These are phyloP conservation scores for Pseudonaja textilis DNA, from an alignment of 2,113 vertebrate species.

Conservation along the genomic window DNA sequence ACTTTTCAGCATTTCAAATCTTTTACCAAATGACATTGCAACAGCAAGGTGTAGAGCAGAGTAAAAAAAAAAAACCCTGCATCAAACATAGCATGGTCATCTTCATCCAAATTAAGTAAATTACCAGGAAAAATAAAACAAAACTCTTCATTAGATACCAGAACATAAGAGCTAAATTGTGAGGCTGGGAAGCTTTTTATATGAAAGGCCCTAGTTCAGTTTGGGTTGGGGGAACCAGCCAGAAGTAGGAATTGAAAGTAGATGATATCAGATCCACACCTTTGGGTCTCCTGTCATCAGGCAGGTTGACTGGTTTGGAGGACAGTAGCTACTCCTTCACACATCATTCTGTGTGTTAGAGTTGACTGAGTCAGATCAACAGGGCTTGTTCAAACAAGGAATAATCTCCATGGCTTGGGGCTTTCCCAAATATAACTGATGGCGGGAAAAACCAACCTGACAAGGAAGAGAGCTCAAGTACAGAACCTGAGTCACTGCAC, in stretches of 20 bases:
- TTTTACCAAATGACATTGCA: neutral
- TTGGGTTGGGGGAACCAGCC: neutral
- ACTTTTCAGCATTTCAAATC: neutral
- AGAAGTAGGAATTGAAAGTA: neutral
- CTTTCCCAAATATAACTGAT: neutral
- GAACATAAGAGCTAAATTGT: neutral
- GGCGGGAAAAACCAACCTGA: neutral
- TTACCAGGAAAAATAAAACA: neutral
- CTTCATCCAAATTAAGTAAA: neutral
- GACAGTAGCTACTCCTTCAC: neutral
- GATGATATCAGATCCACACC: neutral
- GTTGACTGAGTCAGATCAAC: neutral
- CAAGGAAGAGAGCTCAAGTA: neutral
- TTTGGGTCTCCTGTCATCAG: neutral
- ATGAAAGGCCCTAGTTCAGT: neutral
- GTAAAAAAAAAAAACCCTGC: neutral
- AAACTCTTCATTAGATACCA: neutral
- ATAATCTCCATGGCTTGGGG: neutral
- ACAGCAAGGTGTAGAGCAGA: neutral
- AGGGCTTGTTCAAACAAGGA: neutral
- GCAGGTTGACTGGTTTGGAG: neutral
- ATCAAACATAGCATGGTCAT: neutral
- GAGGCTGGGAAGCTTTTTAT: neutral
- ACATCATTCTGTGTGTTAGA: neutral
- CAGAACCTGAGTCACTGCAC: neutral